Base-by-base conservation (phyloP, 2,113 vertebrate species). In the Hippocampus abdominalis region DNA sequence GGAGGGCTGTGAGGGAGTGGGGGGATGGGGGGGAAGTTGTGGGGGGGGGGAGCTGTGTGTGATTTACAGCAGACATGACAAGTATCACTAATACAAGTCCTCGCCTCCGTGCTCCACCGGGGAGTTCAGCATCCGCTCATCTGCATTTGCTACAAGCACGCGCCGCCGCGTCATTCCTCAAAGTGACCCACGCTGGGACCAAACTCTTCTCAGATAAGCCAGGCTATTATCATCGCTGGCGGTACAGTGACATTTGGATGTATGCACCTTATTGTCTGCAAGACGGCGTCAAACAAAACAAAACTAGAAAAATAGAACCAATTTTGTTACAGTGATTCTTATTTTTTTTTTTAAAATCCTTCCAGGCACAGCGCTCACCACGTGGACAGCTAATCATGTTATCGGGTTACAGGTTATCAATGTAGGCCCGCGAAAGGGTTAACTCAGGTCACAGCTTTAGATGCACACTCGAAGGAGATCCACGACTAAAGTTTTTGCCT, bases 1-100 rank as follows among this genome's bases (percentile, higher is more conserved):
- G 27, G 25, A 36, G 32, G 32, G 32, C 32, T 36, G 48, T 0
- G 27, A 27, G 25, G 6, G 46, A 29, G 44, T 27, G 3, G 1
- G 23, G 23, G 21, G 54, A 1, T 82, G 74, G 81, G 84, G 87
- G 85, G 76, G 84, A 16, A n/a, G 63, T 13, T 12, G 63, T 2
- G 6, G 13, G 10, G 44, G 25, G 27, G 65, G 48, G 48, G 21
- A 10, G 15, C 39, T 1, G 81, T 68, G 76, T 70, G 75, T 90
- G 90, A 91, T 88, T 87, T 90, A 89, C 90, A 91, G 85, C 86
- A 88, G 87, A 91, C 88, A 91, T 90, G 88, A 90, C 88, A 89
- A 88, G 90, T 89, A 89, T 87, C 88, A 89, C 85, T 84, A 89
- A 89, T 87, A 88, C 88, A 87, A 78, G 75, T 48, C 76, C 76